Percentiles rank a stretch among this genome's conserved stretches.
phyloP scores from a whole-genome alignment of 2,888 invertebrate species.

The Cordilura impudica region DNA sequence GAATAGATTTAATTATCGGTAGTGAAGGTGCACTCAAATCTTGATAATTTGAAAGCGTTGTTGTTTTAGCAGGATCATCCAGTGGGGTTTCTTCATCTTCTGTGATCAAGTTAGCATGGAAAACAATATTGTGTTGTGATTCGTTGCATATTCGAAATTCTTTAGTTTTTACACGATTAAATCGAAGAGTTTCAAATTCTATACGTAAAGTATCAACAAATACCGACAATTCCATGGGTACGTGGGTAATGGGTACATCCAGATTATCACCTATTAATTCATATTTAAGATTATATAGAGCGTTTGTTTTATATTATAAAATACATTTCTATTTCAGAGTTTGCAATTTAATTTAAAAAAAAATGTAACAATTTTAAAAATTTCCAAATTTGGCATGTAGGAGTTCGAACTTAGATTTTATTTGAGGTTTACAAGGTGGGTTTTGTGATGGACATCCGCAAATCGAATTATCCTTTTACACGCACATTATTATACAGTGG shows the following conservation, averaged over 20 bases:
- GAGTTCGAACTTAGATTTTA: too few species aligned
- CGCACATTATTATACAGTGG: too few species aligned
- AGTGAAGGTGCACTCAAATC: background rate
- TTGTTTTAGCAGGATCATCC: background rate
- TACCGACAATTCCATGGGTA: slow-evolving; percentile 44
- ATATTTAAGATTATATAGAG: too few species aligned
- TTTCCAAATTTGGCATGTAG: too few species aligned
- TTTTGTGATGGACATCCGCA: too few species aligned
- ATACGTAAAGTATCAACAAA: slow-evolving; percentile 56
- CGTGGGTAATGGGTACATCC: slow-evolving; percentile 41
- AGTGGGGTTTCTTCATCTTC: slow-evolving; percentile 4
- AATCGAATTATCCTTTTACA: too few species aligned
- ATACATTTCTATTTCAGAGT: too few species aligned
- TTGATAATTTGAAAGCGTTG: background rate
- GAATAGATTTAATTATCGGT: too few species aligned
- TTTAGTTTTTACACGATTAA: slow-evolving; percentile 61
- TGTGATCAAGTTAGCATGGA: slow-evolving; percentile 43
- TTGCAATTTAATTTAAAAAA: too few species aligned
- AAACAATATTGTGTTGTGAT: slow-evolving; percentile 47
- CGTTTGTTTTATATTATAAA: too few species aligned
- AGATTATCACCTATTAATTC: slow-evolving; percentile 7
- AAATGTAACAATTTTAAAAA: too few species aligned
- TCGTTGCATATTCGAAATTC: slow-evolving; percentile 71
- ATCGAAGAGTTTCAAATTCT: slow-evolving; percentile 65
- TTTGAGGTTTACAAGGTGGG: too few species aligned